These are phyloP conservation scores for Acipenser ruthenus DNA, from an alignment of 2,797 vertebrate species.

Conservation along the genomic window DNA sequence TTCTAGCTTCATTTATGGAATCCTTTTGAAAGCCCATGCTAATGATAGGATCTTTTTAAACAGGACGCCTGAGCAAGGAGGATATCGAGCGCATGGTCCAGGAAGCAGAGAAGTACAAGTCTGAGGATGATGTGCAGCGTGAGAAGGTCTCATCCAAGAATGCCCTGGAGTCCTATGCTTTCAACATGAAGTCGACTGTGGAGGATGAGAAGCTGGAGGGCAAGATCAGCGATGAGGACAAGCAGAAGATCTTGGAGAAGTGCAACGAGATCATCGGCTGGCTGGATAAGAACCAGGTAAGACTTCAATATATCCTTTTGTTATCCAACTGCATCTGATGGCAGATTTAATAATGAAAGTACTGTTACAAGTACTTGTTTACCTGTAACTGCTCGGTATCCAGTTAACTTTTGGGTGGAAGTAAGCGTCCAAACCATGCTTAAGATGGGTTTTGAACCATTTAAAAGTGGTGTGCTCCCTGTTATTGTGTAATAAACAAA, in stretches of 20 bases:
- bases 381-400: not conserved
- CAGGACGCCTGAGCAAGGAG: constrained; percentile 93
- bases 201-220: constrained; percentile 93
- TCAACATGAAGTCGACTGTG: constrained; percentile 96
- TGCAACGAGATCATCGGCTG: constrained; percentile 89
- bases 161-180: constrained; percentile 84
- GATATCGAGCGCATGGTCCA: constrained; percentile 96
- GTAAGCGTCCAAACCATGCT: not conserved
- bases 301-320: constrained; percentile 1
- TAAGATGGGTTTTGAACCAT: not conserved
- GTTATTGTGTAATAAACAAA: not conserved
- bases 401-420: not conserved
- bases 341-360: not conserved
- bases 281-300: constrained; percentile 95
- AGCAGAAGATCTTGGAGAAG: constrained; percentile 84
- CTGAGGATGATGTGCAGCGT: constrained; percentile 74
- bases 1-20: not conserved
- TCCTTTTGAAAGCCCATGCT: not conserved
- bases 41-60: not conserved
- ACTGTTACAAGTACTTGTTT: not conserved
- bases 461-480: not conserved
- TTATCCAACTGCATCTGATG: not conserved
- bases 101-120: constrained; percentile 91
- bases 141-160: constrained; percentile 78
- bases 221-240: constrained; percentile 88